Evolutionary conservation across 2,888 invertebrate genomes (phyloP), one percentile per base, ranked within the genome.

Genomic region (Stenoptilia bipunctidactyla): DNA sequence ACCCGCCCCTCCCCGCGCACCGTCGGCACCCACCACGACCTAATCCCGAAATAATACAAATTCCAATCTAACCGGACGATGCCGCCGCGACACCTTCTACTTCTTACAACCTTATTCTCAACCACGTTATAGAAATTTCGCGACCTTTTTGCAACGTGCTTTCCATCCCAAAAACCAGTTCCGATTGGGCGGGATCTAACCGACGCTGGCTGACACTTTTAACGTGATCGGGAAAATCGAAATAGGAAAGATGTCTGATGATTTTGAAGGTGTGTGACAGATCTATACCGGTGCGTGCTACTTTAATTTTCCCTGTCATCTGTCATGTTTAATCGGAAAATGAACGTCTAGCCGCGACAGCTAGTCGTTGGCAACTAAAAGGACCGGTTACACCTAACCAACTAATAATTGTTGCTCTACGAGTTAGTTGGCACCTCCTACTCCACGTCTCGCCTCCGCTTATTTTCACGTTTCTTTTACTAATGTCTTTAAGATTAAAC

Each of bases 11-110:
- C 51, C 56, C 47, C 55, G 41, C 50, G 45, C 58, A 45, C 49
- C 56, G 55, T 52, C 53, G 55, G 39, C 43, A 41, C 43, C 44
- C 46, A 47, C 47, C 25, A 9, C 30, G 67, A 75, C 75, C 72
- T 74, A 74, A 75, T 55, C 62, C 48, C 59, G 55, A 9, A 30
- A 30, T 12, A n/a, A 30, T n/a, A 9, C 9, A 10, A 30, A 30
- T n/a, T 30, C 30, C 20, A 20, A 20, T 20, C 20, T 20, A 20
- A 20, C 20, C 20, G 20, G 8, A 8, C 20, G 20, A 20, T 3
- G 12, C 30, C 9, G 12, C 30, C 25, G 25, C 13, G 25, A 37
- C 13, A 37, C 37, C 30, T 12, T n/a, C 30, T n/a, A 10, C 30
- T 30, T 12, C 30, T 30, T n/a, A n/a, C n/a, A n/a, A n/a, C n/a